Evolutionary conservation across 2,888 invertebrate genomes (phyloP).

Genomic region (Pristionchus arcanus): DNA sequence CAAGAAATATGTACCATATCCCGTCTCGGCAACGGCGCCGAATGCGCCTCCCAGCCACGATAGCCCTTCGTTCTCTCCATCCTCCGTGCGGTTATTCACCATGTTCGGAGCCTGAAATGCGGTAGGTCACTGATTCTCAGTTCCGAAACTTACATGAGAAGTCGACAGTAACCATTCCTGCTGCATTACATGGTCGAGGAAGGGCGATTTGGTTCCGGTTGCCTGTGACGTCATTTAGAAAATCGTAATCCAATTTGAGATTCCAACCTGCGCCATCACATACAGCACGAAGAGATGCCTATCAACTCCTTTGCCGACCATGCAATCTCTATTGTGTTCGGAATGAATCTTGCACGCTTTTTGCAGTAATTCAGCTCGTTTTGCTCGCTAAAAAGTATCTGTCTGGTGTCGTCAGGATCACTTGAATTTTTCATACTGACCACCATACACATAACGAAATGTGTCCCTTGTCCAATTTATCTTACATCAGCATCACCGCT

Average conservation of each 20-base stretch:
- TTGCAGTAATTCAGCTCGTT: not conserved
- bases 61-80: slow-evolving; percentile 60
- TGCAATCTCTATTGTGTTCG: not conserved
- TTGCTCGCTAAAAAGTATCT: not conserved
- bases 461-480: no score
- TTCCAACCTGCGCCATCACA: slow-evolving; percentile 91
- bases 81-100: slow-evolving; percentile 56
- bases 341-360: slow-evolving; percentile 8
- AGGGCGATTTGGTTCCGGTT: slow-evolving; percentile 75
- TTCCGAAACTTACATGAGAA: slow-evolving; percentile 62
- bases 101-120: not conserved
- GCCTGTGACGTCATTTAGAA: no score
- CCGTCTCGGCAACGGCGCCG: slow-evolving; percentile 70
- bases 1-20: no score
- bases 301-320: slow-evolving; percentile 87
- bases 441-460: no score
- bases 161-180: slow-evolving; percentile 98
- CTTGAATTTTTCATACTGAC: no score
- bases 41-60: slow-evolving; percentile 72
- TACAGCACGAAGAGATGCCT: slow-evolving; percentile 97
- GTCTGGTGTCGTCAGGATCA: no score
- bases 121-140: no score
- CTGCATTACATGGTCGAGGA: slow-evolving; percentile 89
- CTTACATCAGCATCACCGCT: slow-evolving; percentile 81
- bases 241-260: no score